phyloP scores from a whole-genome alignment of 2,113 vertebrate genomes.

The Trogon surrucura region DNA sequence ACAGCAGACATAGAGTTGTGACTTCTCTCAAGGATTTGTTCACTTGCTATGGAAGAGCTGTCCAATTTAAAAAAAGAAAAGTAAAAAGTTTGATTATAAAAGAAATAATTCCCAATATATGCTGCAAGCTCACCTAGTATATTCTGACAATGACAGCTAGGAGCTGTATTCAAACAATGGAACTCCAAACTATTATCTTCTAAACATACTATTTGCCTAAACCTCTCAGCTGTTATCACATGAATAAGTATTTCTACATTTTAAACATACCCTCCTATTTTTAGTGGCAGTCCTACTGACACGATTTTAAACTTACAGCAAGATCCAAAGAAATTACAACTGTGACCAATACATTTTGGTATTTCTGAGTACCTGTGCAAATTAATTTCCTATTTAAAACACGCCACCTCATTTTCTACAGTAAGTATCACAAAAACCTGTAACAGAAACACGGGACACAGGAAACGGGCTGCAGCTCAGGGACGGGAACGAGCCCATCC shows the following conservation, averaged over 20 bases:
- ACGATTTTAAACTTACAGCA: neutral
- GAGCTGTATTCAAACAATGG: neutral
- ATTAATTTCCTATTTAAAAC: neutral
- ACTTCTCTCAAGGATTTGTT: constrained; percentile 22
- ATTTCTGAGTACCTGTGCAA: neutral
- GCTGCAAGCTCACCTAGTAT: neutral
- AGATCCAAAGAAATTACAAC: neutral
- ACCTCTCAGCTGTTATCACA: neutral
- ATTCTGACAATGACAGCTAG: neutral
- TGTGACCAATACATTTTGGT: neutral
- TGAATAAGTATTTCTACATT: neutral
- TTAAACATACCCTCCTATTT: neutral
- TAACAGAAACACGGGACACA: rapidly evolving
- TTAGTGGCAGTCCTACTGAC: neutral
- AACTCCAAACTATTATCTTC: constrained; percentile 24
- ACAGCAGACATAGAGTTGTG: neutral
- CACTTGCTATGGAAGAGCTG: constrained; percentile 1
- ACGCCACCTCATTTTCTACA: neutral
- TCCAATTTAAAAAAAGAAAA: neutral
- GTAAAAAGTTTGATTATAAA: neutral
- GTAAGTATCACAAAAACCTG: neutral
- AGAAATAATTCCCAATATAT: neutral
- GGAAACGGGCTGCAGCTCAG: neutral
- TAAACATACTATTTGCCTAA: neutral
- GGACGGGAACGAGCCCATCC: rapidly evolving